Evolutionary conservation across 2,888 invertebrate species (phyloP).

Genomic region (Pandemis cinnamomeana): DNA sequence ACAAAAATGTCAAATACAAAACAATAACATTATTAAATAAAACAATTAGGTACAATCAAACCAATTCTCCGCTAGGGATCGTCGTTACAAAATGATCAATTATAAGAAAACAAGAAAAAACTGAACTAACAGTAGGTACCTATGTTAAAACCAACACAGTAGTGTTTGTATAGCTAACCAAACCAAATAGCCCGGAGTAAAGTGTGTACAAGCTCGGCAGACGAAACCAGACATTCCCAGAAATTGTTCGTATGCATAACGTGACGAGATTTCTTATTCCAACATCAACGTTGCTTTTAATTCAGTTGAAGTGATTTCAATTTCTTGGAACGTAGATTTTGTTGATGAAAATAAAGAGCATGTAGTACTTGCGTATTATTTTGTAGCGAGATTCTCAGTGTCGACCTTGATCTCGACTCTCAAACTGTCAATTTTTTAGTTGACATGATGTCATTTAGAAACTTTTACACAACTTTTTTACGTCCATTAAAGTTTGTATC

Average conservation of each 20-base stretch:
- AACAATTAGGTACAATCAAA: too few species aligned
- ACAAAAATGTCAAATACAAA: too few species aligned
- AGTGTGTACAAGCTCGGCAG: constrained; percentile 9
- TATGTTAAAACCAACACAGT: not conserved
- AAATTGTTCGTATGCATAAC: constrained; percentile 16
- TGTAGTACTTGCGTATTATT: not conserved
- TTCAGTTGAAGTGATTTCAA: constrained; percentile 16
- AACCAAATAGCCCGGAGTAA: constrained; percentile 21
- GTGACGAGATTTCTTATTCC: constrained; percentile 16
- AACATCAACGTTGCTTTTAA: constrained; percentile 4
- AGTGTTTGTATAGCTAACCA: constrained; percentile 21
- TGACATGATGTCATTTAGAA: not conserved
- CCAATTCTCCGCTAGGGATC: too few species aligned
- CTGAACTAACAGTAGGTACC: not conserved
- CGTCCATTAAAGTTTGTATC: too few species aligned
- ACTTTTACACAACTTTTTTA: not conserved
- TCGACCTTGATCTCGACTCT: too few species aligned
- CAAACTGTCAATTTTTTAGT: too few species aligned
- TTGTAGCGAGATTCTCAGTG: not conserved
- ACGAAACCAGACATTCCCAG: constrained; percentile 13
- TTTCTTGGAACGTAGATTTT: not conserved
- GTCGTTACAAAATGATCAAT: not conserved
- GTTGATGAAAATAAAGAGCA: not conserved
- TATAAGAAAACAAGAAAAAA: not conserved
- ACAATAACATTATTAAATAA: too few species aligned